A percentile compares a stretch with the other conserved stretches of the same genome.
phyloP scores from a whole-genome alignment of 2,113 vertebrate species.

The Cheilinus undulatus region DNA sequence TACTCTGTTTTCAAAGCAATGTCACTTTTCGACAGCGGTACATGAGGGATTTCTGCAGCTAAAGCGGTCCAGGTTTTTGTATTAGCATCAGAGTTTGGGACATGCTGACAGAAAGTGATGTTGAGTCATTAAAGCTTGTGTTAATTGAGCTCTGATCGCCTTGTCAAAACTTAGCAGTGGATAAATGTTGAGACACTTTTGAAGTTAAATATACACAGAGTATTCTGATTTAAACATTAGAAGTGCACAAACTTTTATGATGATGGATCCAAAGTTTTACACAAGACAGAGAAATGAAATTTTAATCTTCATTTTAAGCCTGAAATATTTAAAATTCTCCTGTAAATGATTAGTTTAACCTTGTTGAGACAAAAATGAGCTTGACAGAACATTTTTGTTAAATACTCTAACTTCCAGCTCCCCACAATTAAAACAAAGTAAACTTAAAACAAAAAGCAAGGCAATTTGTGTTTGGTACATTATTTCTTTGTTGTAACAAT shows the following conservation, averaged over 20 bases:
- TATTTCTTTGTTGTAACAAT: too few relatives aligned
- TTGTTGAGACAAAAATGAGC: neutral
- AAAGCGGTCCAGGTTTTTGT: conserved; percentile 23
- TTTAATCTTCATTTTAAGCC: neutral
- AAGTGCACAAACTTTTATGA: neutral
- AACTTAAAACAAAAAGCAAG: too few relatives aligned
- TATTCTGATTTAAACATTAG: neutral
- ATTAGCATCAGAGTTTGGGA: conserved; percentile 3
- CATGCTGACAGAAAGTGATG: conserved; percentile 16
- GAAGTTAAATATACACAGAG: neutral
- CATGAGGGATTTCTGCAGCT: conserved; percentile 18
- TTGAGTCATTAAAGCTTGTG: conserved; percentile 19
- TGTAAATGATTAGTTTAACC: neutral
- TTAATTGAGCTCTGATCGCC: conserved; percentile 50
- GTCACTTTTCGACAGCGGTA: conserved; percentile 35
- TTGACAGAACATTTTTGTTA: too few relatives aligned
- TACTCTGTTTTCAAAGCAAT: conserved; percentile 43
- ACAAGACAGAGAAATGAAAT: neutral
- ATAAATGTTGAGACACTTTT: conserved; percentile 12
- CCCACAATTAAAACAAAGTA: too few relatives aligned
- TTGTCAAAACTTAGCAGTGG: conserved; percentile 31
- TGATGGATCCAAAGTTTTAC: neutral
- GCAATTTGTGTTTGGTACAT: too few relatives aligned
- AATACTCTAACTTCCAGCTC: too few relatives aligned
- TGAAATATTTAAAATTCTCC: neutral